Percentiles rank a stretch among this genome's conserved stretches.
Conservation (phyloP, 2,797 vertebrate genomes). For the Lepidocolaptes lacrymiger region DNA sequence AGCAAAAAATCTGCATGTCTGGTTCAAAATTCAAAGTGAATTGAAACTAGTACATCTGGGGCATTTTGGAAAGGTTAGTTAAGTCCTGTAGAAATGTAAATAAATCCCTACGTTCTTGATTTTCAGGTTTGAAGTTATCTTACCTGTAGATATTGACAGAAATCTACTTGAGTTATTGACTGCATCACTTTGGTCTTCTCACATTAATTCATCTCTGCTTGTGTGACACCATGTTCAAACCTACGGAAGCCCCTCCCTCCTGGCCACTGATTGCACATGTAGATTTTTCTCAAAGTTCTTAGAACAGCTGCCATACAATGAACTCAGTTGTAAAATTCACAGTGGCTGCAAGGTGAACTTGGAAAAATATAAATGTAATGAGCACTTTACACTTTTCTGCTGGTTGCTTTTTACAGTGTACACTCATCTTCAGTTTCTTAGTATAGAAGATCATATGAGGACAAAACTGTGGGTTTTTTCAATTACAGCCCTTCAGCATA, state of each 20-base stretch:
- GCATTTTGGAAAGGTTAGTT: background rate
- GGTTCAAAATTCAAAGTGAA: background rate
- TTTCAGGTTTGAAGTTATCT: background rate
- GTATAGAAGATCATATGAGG: background rate
- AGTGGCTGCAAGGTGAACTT: background rate
- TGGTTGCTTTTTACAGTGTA: background rate
- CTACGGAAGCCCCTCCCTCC: accelerated
- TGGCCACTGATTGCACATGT: background rate
- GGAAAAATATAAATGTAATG: background rate
- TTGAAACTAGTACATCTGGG: background rate
- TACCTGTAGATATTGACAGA: background rate
- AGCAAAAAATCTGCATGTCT: background rate
- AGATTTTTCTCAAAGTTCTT: background rate
- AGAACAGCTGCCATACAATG: background rate
- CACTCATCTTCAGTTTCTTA: background rate
- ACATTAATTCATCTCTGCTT: background rate
- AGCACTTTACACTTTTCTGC: background rate
- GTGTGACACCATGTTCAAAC: background rate
- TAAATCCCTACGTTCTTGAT: background rate
- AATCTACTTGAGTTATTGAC: background rate
- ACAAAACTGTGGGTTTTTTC: background rate
- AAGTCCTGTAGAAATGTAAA: background rate
- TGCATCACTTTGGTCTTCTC: background rate
- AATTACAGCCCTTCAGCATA: background rate
- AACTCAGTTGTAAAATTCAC: background rate